Evolutionary conservation across 2,888 invertebrate species (phyloP), one percentile per base, ranked within the genome.

Genomic region (Trimorus sp.): DNA sequence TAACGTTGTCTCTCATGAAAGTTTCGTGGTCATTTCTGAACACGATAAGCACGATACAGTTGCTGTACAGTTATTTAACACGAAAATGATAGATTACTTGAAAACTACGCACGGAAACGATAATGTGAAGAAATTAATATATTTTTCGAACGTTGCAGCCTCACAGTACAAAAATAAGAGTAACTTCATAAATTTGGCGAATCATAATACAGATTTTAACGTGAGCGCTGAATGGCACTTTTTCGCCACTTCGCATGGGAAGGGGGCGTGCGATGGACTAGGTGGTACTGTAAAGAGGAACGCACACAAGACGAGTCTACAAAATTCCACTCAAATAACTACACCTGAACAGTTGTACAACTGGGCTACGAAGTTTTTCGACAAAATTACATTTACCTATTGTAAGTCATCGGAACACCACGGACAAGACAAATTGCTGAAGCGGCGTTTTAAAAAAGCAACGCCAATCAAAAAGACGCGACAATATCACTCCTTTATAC

Each of bases 101-200:
- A 79, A 71, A 60, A 16, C 15, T 8, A 66, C 40, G 15, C 53
- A 53, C 16, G 66, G 40, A 40, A 12, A 16, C 12, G 7, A 15
- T 14, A 62, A 62, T 4, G 12, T 45, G 5, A 48, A 48, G 26
- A 62, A 62, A 26, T 56, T 63, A 14, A 37, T 26, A 16, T 73
- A 73, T 56, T 73, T 73, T 56, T 63, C 63, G 54, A 48, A 73
- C 63, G 54, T 63, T 38, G 53, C 73, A 53, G 51, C 51, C n/a
- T 60, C 70, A 15, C 77, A 78, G 58, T 78, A 70, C 26, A 70
- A 78, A 58, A 78, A 78, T 16, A 53, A 36, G 51, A 78, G 62
- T 53, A 78, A 63, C 63, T 78, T 70, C 58, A 49, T 62, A 2
- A 79, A 79, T 66, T 60, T 79, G 4, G 42, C 37, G 58, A 15